Evolutionary conservation across 2,888 invertebrate genomes (phyloP).

Genomic region (Tryphoninae sp.): DNA sequence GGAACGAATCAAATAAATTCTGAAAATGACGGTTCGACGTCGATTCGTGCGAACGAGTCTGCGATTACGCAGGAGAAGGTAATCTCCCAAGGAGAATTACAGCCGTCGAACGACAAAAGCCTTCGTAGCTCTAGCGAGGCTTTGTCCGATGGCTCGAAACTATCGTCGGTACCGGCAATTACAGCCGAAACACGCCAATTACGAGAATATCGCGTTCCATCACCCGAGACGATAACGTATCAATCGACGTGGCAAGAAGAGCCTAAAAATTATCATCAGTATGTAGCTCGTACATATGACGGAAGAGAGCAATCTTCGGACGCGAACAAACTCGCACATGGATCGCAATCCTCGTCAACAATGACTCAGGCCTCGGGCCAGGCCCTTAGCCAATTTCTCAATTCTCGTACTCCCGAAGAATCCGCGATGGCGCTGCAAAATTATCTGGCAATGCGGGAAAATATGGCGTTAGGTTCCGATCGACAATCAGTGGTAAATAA

Average conservation of each 20-base stretch:
- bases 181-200: conserved; percentile 29
- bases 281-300: neutral
- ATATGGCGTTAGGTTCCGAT: neutral
- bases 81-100: neutral
- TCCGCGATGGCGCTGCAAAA: conserved; percentile 73
- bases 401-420: conserved; percentile 76
- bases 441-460: conserved; percentile 66
- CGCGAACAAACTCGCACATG: neutral
- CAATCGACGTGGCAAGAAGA: neutral
- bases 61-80: neutral
- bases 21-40: neutral
- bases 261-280: neutral
- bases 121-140: neutral
- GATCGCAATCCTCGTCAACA: neutral
- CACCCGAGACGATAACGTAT: neutral
- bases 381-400: conserved; percentile 73
- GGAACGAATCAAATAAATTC: neutral
- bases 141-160: neutral
- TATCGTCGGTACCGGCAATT: neutral
- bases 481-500: neutral
- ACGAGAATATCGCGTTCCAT: conserved; percentile 29
- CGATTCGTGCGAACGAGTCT: neutral
- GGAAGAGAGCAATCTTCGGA: neutral
- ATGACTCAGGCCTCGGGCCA: conserved; percentile 24
- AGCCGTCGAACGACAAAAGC: neutral